Conservation (phyloP, 2,888 invertebrate species). For the Megamerina dolium region DNA sequence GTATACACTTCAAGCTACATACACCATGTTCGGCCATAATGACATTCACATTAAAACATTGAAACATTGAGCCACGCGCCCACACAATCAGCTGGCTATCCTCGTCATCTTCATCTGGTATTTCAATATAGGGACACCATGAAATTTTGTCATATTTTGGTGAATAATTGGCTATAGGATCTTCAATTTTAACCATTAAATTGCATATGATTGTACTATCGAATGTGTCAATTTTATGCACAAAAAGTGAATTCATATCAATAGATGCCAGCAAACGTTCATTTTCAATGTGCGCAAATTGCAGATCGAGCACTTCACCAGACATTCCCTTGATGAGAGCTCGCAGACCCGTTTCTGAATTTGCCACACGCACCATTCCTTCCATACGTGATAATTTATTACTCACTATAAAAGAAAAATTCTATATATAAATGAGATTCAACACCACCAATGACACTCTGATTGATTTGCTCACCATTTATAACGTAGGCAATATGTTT, state of each 20-base stretch:
- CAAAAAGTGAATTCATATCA: slow-evolving; percentile 78
- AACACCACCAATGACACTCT: too few relatives aligned
- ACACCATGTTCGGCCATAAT: slow-evolving; percentile 42
- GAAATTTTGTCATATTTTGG: slow-evolving; percentile 66
- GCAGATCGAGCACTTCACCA: slow-evolving; percentile 83
- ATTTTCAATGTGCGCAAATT: slow-evolving; percentile 77
- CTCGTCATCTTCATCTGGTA: slow-evolving; percentile 49
- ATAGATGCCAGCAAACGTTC: slow-evolving; percentile 80
- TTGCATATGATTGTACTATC: slow-evolving; percentile 56
- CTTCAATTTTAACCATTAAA: slow-evolving; percentile 49
- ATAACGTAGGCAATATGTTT: slow-evolving; percentile 86
- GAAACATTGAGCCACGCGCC: slow-evolving; percentile 63
- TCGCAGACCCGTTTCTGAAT: slow-evolving; percentile 60
- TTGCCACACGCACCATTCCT: slow-evolving; percentile 79
- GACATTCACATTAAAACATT: slow-evolving; percentile 44
- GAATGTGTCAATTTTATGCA: slow-evolving; percentile 68
- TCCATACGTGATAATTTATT: slow-evolving; percentile 49
- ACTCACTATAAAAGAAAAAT: slow-evolving; percentile 32
- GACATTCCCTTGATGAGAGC: slow-evolving; percentile 80
- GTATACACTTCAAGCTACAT: slow-evolving; percentile 6
- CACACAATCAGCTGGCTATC: slow-evolving; percentile 73
- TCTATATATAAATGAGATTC: too few relatives aligned
- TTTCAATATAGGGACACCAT: slow-evolving; percentile 77
- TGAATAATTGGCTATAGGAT: slow-evolving; percentile 43
- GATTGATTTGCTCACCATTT: slow-evolving; percentile 59